phyloP scores from a whole-genome alignment of 2,888 invertebrate genomes.

The Temnothorax rugatulus region DNA sequence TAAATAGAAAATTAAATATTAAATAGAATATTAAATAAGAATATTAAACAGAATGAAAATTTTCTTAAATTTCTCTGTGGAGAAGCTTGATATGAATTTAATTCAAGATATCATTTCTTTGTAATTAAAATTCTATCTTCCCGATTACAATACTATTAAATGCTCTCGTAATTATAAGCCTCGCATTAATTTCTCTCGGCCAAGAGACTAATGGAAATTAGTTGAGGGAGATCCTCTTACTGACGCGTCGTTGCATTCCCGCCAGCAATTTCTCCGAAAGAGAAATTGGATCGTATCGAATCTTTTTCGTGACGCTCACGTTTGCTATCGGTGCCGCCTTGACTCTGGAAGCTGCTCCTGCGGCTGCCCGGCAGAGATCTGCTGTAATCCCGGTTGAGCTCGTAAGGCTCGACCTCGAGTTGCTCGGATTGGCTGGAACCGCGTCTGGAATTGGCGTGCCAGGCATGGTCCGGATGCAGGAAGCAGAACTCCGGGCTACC shows the following conservation, averaged over 20 bases:
- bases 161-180: constrained; percentile 5
- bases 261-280: background rate
- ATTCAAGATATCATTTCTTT: constrained; percentile 5
- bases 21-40: too few relatives aligned
- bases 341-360: constrained; percentile 92
- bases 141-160: background rate
- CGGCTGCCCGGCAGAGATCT: constrained; percentile 94
- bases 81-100: background rate
- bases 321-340: constrained; percentile 84
- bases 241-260: background rate
- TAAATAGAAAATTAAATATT: background rate
- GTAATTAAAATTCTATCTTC: constrained; percentile 17
- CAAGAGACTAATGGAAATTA: background rate
- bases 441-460: constrained; percentile 91
- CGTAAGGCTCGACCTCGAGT: constrained; percentile 94
- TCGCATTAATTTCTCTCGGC: background rate
- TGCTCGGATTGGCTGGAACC: constrained; percentile 97
- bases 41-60: background rate
- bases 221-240: background rate
- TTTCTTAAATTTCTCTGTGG: background rate
- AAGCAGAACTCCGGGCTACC: constrained; percentile 88
- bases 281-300: background rate
- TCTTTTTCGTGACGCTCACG: constrained; percentile 75
- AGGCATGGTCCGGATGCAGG: constrained; percentile 95
- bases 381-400: constrained; percentile 94